Conservation (phyloP, 2,113 vertebrate species). For the Garra rufa region DNA sequence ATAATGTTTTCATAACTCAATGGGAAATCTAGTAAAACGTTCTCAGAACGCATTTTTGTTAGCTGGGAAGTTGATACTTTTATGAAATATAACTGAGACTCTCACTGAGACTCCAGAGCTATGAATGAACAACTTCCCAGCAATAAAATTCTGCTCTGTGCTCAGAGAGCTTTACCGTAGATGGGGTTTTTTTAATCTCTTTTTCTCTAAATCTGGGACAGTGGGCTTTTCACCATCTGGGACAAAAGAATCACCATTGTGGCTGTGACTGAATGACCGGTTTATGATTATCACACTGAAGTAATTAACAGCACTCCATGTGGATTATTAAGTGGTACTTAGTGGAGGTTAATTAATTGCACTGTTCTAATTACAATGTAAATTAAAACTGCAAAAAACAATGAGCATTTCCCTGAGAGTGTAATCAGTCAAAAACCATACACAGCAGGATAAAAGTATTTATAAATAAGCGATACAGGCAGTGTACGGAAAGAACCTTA, state of each 20-base stretch:
- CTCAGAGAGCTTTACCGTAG: background rate
- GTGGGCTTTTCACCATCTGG: slow-evolving; percentile 35
- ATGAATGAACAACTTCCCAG: slow-evolving; percentile 10
- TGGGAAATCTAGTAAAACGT: background rate
- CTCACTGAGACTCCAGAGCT: background rate
- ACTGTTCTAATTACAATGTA: slow-evolving; percentile 51
- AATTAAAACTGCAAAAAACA: slow-evolving; percentile 51
- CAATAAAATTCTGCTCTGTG: background rate
- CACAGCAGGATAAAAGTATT: slow-evolving; percentile 21
- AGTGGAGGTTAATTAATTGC: slow-evolving; percentile 59
- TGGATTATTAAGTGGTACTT: slow-evolving; percentile 52
- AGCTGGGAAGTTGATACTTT: background rate
- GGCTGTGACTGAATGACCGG: slow-evolving; percentile 35
- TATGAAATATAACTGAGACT: background rate
- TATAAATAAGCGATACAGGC: background rate
- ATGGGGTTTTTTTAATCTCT: slow-evolving; percentile 17
- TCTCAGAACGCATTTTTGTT: background rate
- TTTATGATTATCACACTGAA: slow-evolving; percentile 50
- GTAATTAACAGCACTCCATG: slow-evolving; percentile 52
- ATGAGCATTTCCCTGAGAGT: slow-evolving; percentile 31
- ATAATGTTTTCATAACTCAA: background rate
- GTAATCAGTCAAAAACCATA: slow-evolving; percentile 41
- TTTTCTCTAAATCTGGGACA: slow-evolving; percentile 34
- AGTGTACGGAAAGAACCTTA: background rate
- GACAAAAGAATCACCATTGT: slow-evolving; percentile 17